Base-by-base conservation (phyloP, 2,888 invertebrate genomes). In the Cybosia mesomella region DNA sequence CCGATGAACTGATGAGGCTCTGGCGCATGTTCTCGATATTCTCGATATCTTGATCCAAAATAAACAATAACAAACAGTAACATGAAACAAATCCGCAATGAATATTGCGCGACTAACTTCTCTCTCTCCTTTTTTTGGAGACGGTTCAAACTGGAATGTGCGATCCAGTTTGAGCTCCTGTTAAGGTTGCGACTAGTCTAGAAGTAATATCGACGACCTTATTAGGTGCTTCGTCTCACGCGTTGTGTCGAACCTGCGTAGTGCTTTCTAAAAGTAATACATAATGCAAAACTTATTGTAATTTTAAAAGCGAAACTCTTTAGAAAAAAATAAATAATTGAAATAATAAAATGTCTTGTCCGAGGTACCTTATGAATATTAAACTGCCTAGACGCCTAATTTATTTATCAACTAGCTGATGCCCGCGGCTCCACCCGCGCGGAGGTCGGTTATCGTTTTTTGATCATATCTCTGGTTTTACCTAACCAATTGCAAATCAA, bases 221-320 rank as follows among this genome's bases (percentile, higher is more conserved):
- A 81, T 80, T 72, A 74, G 75, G 55, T 63, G 75, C 71, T 75
- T 75, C 65, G 76, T 68, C 72, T 66, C 79, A 77, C 80, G 58
- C 64, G 77, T 80, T 75, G 70, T 66, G 71, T 72, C 58, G 73
- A 80, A 83, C 74, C 74, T 76, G 65, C 66, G 67, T 71, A 64
- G 71, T 67, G 78, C 86, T 86, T 86, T 86, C 86, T 80, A 82
- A 75, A 83, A 75, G 75, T 71, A 34, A 63, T 68, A 58, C 59
- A 36, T 59, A 55, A 54, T 66, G 28, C 59, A 63, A 68, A 71
- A 71, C 59, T 67, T 72, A 68, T 60, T 66, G 36, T 67, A 49
- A 67, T 55, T 57, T 24, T 18, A 34, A 53, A 59, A 53, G 57
- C 57, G 64, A 64, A 57, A 64, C 64, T 67, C 22, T 67, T 53